Evolutionary conservation across 2,113 vertebrate genomes (phyloP).

Genomic region (Recurvirostra avosetta): DNA sequence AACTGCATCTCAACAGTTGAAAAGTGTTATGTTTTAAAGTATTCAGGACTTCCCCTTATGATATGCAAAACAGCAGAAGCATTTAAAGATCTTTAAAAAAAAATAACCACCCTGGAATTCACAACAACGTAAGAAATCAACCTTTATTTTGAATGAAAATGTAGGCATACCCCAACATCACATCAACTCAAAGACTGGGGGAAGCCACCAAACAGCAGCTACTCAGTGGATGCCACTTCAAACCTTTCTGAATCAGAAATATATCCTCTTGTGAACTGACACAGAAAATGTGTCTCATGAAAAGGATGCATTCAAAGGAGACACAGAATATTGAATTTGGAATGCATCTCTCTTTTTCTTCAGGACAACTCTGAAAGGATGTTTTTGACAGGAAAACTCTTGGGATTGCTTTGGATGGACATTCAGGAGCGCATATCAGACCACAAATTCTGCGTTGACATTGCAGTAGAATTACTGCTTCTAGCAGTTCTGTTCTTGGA

Average conservation of each 20-base stretch:
- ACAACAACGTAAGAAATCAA: neutral
- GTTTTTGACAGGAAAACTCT: neutral
- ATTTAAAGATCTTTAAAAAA: neutral
- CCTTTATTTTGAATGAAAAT: neutral
- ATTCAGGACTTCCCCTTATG: neutral
- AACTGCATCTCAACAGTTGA: neutral
- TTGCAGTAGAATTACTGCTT: neutral
- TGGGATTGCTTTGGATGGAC: neutral
- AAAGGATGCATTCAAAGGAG: neutral
- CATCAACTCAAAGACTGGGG: neutral
- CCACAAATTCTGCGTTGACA: neutral
- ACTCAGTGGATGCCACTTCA: neutral
- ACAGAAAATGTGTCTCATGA: neutral
- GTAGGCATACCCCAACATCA: neutral
- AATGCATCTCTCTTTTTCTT: neutral
- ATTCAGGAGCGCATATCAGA: neutral
- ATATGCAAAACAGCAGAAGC: neutral
- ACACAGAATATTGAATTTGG: neutral
- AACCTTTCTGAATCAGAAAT: neutral
- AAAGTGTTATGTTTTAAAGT: neutral
- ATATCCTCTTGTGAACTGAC: neutral
- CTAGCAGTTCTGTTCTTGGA: neutral
- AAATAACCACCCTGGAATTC: neutral
- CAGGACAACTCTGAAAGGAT: neutral
- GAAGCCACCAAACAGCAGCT: neutral